These are phyloP conservation scores for Eristalinus aeneus DNA, from an alignment of 2,888 invertebrate species.

Conservation along the genomic window DNA sequence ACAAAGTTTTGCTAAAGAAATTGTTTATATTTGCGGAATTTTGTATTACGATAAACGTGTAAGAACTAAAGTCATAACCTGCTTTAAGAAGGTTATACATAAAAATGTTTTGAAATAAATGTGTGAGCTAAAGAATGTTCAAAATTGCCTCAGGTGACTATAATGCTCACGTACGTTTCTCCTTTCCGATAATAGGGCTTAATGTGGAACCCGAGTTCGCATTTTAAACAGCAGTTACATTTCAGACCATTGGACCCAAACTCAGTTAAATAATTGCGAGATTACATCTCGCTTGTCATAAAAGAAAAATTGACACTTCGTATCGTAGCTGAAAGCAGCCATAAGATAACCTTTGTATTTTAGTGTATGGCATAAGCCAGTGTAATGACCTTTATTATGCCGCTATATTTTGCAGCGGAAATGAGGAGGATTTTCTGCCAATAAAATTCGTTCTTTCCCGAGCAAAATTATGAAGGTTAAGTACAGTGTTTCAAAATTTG, in stretches of 20 bases:
- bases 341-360: slow-evolving; percentile 50
- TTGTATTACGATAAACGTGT: background rate
- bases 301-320: slow-evolving; percentile 54
- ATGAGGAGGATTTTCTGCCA: slow-evolving; percentile 34
- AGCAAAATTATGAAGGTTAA: slow-evolving; percentile 5
- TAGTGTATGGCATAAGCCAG: slow-evolving; percentile 26
- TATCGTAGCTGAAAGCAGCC: slow-evolving; percentile 28
- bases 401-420: slow-evolving; percentile 16
- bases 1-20: background rate
- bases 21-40: background rate
- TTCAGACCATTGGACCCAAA: slow-evolving; percentile 59
- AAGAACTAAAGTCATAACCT: background rate
- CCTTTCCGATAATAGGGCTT: slow-evolving; percentile 61
- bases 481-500: slow-evolving; percentile 10
- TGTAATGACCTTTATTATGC: slow-evolving; percentile 27
- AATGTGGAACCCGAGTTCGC: slow-evolving; percentile 51
- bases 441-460: slow-evolving; percentile 12
- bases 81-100: background rate
- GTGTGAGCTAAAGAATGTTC: slow-evolving; percentile 39
- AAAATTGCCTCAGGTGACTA: slow-evolving; percentile 50
- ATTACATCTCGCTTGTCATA: slow-evolving; percentile 60
- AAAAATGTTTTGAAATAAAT: background rate
- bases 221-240: slow-evolving; percentile 58
- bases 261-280: slow-evolving; percentile 66
- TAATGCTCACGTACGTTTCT: slow-evolving; percentile 53